Evolutionary conservation across 2,888 invertebrate genomes (phyloP), one percentile per base, ranked within the genome.

Genomic region (Selenia dentaria): DNA sequence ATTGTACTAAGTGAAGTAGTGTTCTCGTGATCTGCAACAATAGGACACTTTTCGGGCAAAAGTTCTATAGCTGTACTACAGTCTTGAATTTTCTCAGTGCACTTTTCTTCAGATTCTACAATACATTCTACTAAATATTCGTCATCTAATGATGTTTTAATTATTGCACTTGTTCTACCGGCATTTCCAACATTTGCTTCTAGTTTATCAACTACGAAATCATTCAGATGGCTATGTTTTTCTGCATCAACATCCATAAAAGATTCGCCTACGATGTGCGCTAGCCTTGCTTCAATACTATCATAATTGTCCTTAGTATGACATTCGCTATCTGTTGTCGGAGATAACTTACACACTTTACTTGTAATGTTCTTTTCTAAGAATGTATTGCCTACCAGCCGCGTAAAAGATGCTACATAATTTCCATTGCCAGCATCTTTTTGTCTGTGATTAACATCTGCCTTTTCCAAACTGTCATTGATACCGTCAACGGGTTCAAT

Each of bases 241-340:
- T 16, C 22, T 18, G 3, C 29, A 12, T 22, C 22, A 9, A n/a
- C 6, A 10, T 33, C 20, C n/a, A 16, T 27, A 3, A 28, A 2
- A 13, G 41, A 10, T 28, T 57, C 26, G 39, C 37, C 42, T n/a
- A 48, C 42, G 32, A 58, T 40, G 41, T 57, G 31, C 32, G 62
- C 32, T 39, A 59, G 32, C 16, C 37, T 42, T 34, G 39, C 33
- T 40, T 54, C 50, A 8, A 42, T 36, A 2, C 36, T 31, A 22
- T 37, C 44, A 44, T 24, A 12, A 22, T 4, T 9, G 2, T 28
- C 13, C 5, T 34, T 35, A 11, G 26, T 8, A 16, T 16, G 20
- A 1, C 34, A 16, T 26, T 24, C 11, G 4, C 26, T 12, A 6
- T 52, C 38, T 5, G 8, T 29, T 25, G 9, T 6, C n/a, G 6